Evolutionary conservation across 2,113 vertebrate genomes (phyloP), one percentile per base, ranked within the genome.

Genomic region (Chionomys nivalis): DNA sequence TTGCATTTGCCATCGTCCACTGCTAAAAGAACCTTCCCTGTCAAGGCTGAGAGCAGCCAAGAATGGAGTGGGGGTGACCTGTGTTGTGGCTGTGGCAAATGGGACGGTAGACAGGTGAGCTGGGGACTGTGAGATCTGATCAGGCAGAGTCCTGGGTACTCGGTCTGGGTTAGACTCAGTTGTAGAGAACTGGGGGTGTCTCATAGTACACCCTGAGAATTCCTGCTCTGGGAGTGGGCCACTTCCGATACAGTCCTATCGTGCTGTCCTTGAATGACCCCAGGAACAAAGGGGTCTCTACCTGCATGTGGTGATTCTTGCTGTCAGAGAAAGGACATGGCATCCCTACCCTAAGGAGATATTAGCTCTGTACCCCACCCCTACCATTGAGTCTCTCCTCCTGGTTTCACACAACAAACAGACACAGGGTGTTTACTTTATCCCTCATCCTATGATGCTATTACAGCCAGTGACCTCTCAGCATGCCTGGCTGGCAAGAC

Each of bases 281-380:
- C 33, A 72, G 83, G 0, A 28, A 91, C 0, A 0, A 85, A 42
- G 21, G 17, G 39, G 83, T 95, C 73, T 82, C 73, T 65, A 26
- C 2, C 66, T 9, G 0, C 0, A 13, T 0, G 2, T 0, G 2
- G n/a, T 7, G 55, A 42, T 28, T n/a, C 49, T 72, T 0, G 0
- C 8, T 42, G 36, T 23, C 4, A 58, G 79, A 44, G 26, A 11
- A 16, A 10, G 73, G 78, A 61, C 73, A 16, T 0, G 2, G 24
- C 17, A 6, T 12, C 61, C 44, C 8, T 49, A 3, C 23, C 36
- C 26, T 1, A 23, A 68, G 52, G 47, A 58, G 11, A 63, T 0
- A 19, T 23, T 26, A 19, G 44, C 19, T 11, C 42, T 66, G 58
- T 31, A 52, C 66, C 85, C 44, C 13, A n/a, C 36, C 0, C 39